Percentiles rank a stretch among this genome's conserved stretches.
Conservation (phyloP, 1,140 invertebrate species). For the Bombus superbus region DNA sequence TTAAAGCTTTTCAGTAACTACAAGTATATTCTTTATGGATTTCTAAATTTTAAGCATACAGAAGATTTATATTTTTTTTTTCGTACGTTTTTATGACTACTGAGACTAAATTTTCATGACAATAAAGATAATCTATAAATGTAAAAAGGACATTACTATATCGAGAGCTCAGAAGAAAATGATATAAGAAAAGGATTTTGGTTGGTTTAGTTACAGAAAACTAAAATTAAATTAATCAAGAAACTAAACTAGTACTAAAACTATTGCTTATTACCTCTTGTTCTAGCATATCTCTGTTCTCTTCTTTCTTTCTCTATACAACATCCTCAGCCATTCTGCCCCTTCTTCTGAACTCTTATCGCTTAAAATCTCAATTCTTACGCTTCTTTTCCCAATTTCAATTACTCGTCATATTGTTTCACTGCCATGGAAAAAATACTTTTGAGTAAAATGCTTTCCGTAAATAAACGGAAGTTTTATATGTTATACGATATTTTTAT, state of each 20-base stretch:
- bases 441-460: background rate
- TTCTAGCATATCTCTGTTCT: too few species aligned
- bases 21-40: background rate
- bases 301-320: too few species aligned
- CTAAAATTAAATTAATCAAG: too few species aligned
- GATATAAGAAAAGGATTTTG: background rate
- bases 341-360: too few species aligned
- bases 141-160: background rate
- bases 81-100: background rate
- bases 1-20: background rate
- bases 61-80: background rate
- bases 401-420: too few species aligned
- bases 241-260: too few species aligned
- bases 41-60: background rate
- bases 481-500: background rate
- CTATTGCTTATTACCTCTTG: too few species aligned
- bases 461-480: background rate
- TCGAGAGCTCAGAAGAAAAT: background rate
- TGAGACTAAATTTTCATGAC: background rate
- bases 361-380: too few species aligned
- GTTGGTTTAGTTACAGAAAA: too few species aligned
- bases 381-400: too few species aligned
- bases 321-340: too few species aligned
- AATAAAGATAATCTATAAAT: background rate
- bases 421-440: background rate